These are phyloP conservation scores for Coregonus sp. DNA, from an alignment of 2,797 vertebrate genomes.

Conservation along the genomic window DNA sequence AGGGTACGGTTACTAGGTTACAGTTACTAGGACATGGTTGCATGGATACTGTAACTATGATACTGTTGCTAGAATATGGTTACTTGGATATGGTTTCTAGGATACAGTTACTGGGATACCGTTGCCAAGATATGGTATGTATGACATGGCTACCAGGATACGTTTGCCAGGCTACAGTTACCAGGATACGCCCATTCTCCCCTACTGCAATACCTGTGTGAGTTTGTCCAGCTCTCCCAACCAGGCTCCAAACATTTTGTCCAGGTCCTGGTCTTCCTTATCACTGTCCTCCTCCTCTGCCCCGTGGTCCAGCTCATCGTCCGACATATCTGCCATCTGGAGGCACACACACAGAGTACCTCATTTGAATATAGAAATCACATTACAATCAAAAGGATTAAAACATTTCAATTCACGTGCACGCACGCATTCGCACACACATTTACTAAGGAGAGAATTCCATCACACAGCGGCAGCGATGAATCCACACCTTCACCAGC, in stretches of 20 bases:
- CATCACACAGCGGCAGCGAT: background rate
- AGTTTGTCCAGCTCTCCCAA: constrained; percentile 96
- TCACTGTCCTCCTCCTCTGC: constrained; percentile 96
- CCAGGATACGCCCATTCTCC: background rate
- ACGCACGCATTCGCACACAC: constrained; percentile 54
- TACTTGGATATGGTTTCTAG: constrained; percentile 7
- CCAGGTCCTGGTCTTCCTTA: constrained; percentile 97
- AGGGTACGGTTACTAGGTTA: no score
- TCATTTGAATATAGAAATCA: background rate
- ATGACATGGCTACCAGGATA: background rate
- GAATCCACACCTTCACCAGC: background rate
- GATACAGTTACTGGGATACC: constrained; percentile 61
- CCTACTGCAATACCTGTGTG: constrained; percentile 84
- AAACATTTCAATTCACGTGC: constrained; percentile 65
- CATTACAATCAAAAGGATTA: background rate
- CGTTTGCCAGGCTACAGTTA: constrained; percentile 48
- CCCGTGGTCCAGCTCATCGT: constrained; percentile 95
- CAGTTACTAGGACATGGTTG: background rate
- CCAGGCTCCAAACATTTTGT: constrained; percentile 99
- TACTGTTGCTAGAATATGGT: background rate
- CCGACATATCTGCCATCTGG: constrained; percentile 87
- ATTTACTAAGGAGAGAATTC: background rate
- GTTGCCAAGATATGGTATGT: constrained; percentile 73
- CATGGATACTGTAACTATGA: background rate
- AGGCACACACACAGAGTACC: constrained; percentile 66